Evolutionary conservation across 2,797 vertebrate species (phyloP).

Genomic region (Sebastes variabilis): DNA sequence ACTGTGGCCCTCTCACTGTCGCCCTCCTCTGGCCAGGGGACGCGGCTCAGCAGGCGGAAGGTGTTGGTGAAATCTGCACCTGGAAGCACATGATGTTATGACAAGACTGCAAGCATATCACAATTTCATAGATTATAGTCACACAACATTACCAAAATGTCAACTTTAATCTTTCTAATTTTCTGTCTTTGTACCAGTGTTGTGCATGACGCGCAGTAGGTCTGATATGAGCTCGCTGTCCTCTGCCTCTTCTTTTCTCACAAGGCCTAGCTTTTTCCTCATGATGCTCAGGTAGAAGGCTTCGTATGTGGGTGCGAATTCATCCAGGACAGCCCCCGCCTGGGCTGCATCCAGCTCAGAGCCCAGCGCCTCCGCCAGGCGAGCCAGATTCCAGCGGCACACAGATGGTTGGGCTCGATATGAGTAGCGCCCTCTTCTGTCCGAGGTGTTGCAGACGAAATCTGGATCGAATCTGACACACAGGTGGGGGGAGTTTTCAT

Average conservation of each 20-base stretch:
- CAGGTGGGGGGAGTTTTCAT: background rate
- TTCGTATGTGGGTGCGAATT: conserved; percentile 86
- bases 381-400: conserved; percentile 92
- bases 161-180: background rate
- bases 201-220: conserved; percentile 89
- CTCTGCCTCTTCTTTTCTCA: conserved; percentile 79
- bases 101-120: background rate
- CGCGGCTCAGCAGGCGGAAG: conserved; percentile 83
- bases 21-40: conserved; percentile 68
- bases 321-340: conserved; percentile 82
- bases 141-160: background rate
- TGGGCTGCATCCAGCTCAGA: conserved; percentile 85
- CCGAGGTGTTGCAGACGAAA: conserved; percentile 91
- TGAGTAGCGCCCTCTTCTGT: conserved; percentile 88
- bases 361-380: conserved; percentile 88
- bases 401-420: conserved; percentile 90
- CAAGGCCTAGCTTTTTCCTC: conserved; percentile 90
- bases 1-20: conserved; percentile 26
- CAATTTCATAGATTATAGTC: no score
- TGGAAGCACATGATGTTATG: conserved; percentile 35
- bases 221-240: conserved; percentile 84
- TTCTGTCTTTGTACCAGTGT: conserved; percentile 81
- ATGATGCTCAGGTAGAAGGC: conserved; percentile 86
- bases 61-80: conserved; percentile 91
- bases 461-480: conserved; percentile 90